Percentiles rank a stretch among this genome's conserved stretches.
phyloP scores from a whole-genome alignment of 1,140 invertebrate species.

The Matsumurasca onukii region DNA sequence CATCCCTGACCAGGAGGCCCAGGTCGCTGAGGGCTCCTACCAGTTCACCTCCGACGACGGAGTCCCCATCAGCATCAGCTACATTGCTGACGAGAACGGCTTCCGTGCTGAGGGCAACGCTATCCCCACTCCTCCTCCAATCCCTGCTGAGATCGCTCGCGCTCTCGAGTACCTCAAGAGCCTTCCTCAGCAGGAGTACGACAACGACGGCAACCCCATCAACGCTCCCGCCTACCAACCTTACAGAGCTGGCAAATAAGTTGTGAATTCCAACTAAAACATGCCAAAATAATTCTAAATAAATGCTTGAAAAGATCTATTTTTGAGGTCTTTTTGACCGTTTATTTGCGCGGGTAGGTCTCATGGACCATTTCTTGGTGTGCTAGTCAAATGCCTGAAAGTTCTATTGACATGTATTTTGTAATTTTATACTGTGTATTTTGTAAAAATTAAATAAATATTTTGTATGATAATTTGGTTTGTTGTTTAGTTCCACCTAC shows the following conservation, averaged over 20 bases:
- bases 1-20: conserved; percentile 46
- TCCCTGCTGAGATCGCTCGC: conserved; percentile 50
- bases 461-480: neutral
- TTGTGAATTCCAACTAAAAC: neutral
- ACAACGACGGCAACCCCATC: conserved; percentile 52
- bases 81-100: conserved; percentile 62
- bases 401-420: too few species aligned
- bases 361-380: neutral
- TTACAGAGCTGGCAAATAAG: conserved; percentile 42
- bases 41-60: conserved; percentile 71
- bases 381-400: neutral
- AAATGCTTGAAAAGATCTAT: conserved; percentile 18
- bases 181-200: conserved; percentile 44
- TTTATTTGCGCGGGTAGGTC: neutral
- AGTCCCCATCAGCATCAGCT: conserved; percentile 57
- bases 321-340: conserved; percentile 20
- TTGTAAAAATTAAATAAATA: conserved; percentile 13
- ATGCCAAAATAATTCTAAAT: neutral
- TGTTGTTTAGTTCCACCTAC: neutral
- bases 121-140: conserved; percentile 36
- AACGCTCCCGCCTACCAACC: conserved; percentile 63
- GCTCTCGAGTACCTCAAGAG: conserved; percentile 64
- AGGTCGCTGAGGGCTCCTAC: conserved; percentile 57
- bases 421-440: conserved; percentile 20
- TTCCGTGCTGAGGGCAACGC: conserved; percentile 34